Conservation (phyloP, 2,888 invertebrate genomes). For the Drosophila anomelani region DNA sequence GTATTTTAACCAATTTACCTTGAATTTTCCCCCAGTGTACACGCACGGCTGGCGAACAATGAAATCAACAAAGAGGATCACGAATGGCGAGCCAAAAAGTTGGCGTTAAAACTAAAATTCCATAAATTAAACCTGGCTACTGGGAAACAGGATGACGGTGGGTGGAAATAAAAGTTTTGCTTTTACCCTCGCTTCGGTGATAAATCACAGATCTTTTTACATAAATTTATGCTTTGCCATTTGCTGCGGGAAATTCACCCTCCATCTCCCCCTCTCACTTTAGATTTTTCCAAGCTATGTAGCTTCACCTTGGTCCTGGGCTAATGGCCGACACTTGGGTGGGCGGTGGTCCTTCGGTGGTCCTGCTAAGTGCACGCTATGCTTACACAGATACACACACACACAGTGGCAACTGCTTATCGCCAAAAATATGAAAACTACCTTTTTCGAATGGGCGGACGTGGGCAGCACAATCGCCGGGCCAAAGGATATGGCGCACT, state of each 20-base stretch:
- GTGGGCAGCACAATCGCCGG: conserved; percentile 26
- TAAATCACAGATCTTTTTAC: conserved; percentile 85
- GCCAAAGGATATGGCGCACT: conserved; percentile 67
- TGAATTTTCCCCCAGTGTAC: conserved; percentile 4
- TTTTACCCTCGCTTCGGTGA: conserved; percentile 60
- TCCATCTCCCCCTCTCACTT: not conserved
- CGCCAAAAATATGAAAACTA: conserved; percentile 80
- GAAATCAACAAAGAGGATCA: conserved; percentile 26
- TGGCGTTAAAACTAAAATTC: conserved; percentile 81
- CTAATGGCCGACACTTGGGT: conserved; percentile 33
- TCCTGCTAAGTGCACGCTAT: conserved; percentile 66
- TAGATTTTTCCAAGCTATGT: conserved; percentile 30
- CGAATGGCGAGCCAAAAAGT: conserved; percentile 61
- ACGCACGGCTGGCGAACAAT: conserved; percentile 59
- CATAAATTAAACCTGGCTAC: conserved; percentile 81
- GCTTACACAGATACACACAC: conserved; percentile 33
- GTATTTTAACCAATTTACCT: not conserved
- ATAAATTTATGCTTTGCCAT: conserved; percentile 84
- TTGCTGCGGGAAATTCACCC: conserved; percentile 62
- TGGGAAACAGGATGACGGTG: conserved; percentile 9
- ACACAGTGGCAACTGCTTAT: conserved; percentile 51
- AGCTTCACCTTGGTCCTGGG: conserved; percentile 58
- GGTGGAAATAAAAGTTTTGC: conserved; percentile 79
- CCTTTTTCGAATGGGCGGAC: conserved; percentile 53
- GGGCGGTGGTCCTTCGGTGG: conserved; percentile 21